A percentile compares a stretch with the other conserved stretches of the same genome.
Conservation (phyloP, 2,888 invertebrate species). For the Trachelus troglodyta region DNA sequence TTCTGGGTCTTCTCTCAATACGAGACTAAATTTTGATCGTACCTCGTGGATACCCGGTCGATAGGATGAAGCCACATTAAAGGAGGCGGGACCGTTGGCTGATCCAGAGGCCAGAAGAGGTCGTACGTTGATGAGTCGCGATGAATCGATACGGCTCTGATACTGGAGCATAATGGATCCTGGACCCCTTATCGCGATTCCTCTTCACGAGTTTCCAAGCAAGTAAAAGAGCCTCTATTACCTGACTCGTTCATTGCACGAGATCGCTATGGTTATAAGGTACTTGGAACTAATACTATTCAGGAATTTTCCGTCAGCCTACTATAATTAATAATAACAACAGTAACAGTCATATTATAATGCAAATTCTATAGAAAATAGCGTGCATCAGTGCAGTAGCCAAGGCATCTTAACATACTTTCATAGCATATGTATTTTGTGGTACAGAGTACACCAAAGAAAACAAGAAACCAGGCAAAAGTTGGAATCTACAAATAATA, state of each 20-base stretch:
- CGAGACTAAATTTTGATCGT: background rate
- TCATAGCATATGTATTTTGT: background rate
- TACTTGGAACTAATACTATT: background rate
- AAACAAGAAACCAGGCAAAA: background rate
- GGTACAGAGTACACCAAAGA: background rate
- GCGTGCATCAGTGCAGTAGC: background rate
- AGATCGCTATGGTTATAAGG: slow-evolving; percentile 2
- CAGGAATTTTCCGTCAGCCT: background rate
- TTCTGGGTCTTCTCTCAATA: background rate
- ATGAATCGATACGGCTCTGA: slow-evolving; percentile 16
- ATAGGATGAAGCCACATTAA: background rate
- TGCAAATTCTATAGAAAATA: background rate
- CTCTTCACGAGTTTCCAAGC: slow-evolving; percentile 18
- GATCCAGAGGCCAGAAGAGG: slow-evolving; percentile 24
- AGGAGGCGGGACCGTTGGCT: slow-evolving; percentile 3
- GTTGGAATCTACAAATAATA: background rate
- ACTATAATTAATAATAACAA: background rate
- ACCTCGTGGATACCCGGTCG: background rate
- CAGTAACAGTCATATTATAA: background rate
- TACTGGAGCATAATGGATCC: slow-evolving; percentile 25
- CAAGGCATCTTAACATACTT: background rate
- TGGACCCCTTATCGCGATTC: slow-evolving; percentile 21
- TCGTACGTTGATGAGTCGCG: slow-evolving; percentile 25
- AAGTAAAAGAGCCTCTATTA: slow-evolving; percentile 15
- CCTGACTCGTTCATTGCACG: slow-evolving; percentile 12